phyloP scores from a whole-genome alignment of 2,797 vertebrate species.

The Microctenopoma lineatum region DNA sequence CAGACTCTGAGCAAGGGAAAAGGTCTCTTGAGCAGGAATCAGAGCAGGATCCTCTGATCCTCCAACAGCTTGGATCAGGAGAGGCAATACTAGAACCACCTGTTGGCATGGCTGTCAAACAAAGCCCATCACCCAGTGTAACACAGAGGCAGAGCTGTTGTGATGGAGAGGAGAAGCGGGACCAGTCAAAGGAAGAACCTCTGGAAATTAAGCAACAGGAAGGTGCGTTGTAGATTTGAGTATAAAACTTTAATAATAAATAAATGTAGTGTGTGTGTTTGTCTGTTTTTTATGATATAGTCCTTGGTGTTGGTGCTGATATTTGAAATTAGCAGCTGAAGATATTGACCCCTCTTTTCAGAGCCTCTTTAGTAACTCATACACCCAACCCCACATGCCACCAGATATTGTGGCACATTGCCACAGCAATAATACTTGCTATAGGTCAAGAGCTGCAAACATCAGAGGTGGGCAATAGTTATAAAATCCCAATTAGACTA shows the following conservation, averaged over 20 bases:
- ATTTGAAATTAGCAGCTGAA: too few relatives aligned
- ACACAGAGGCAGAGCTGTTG: constrained; percentile 27
- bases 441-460: too few relatives aligned
- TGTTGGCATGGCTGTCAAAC: constrained; percentile 15
- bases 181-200: constrained; percentile 87
- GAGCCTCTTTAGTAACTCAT: too few relatives aligned
- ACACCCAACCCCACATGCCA: too few relatives aligned
- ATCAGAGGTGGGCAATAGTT: too few relatives aligned
- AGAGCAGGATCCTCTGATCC: constrained; percentile 29
- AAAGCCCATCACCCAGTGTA: background rate
- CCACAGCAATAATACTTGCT: too few relatives aligned
- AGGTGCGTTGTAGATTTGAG: constrained; percentile 77
- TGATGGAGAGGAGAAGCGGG: constrained; percentile 83
- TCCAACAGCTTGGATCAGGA: constrained; percentile 33
- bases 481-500: too few relatives aligned
- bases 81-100: constrained; percentile 13
- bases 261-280: background rate
- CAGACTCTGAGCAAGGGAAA: constrained; percentile 41
- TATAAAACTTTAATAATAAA: background rate
- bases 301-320: background rate
- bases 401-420: too few relatives aligned
- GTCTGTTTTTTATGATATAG: background rate
- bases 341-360: too few relatives aligned
- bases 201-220: constrained; percentile 82
- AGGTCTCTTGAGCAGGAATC: constrained; percentile 38